A percentile compares a stretch with the other conserved stretches of the same genome.
These are phyloP conservation scores for Poicephalus gulielmi DNA, from an alignment of 2,113 vertebrate species.

Conservation along the genomic window DNA sequence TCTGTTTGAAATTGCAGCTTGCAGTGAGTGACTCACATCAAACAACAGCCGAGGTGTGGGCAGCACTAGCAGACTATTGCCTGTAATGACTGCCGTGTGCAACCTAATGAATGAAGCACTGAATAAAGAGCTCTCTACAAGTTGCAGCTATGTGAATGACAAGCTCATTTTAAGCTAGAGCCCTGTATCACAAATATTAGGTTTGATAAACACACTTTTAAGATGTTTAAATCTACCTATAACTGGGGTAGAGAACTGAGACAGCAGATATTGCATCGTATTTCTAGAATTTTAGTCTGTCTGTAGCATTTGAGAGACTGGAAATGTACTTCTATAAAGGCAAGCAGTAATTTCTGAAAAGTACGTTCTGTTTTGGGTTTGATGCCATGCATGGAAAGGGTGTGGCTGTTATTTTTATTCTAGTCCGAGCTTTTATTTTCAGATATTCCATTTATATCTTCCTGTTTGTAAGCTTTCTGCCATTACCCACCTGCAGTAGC, in stretches of 20 bases:
- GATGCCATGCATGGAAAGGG: neutral
- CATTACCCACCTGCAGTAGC: neutral
- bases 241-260: neutral
- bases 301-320: neutral
- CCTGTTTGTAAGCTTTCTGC: neutral
- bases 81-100: neutral
- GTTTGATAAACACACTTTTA: neutral
- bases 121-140: neutral
- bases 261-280: neutral
- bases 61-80: neutral
- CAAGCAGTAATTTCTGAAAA: neutral
- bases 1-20: neutral
- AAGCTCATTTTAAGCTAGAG: neutral
- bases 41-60: slow-evolving; percentile 13
- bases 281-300: neutral
- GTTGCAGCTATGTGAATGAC: neutral
- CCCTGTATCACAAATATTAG: neutral
- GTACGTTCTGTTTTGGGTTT: neutral
- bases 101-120: slow-evolving; percentile 3
- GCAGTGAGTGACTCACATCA: neutral
- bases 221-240: neutral
- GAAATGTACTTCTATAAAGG: neutral
- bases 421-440: neutral
- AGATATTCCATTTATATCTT: neutral
- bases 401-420: neutral